Conservation (phyloP, 2,113 vertebrate genomes). For the Haemorhous mexicanus region DNA sequence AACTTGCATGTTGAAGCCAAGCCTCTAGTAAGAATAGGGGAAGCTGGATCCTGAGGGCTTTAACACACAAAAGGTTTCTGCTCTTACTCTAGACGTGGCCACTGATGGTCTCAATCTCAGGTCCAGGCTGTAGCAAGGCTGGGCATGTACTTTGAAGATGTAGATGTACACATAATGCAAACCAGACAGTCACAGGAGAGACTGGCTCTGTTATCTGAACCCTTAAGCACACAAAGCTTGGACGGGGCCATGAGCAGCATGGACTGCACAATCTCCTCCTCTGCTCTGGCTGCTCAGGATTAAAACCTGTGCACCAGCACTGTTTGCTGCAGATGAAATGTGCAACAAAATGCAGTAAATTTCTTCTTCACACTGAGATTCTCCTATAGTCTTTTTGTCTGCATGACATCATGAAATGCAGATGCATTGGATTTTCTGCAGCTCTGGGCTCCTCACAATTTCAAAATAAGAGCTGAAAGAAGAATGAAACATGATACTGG, state of each 20-base stretch:
- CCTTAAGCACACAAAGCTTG: background rate
- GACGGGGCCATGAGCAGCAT: fast-evolving
- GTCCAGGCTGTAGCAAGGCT: background rate
- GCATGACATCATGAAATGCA: background rate
- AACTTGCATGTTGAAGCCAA: background rate
- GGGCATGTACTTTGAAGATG: background rate
- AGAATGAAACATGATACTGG: background rate
- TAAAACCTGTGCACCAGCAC: background rate
- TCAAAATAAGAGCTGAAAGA: background rate
- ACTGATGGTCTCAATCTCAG: background rate
- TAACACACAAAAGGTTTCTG: background rate
- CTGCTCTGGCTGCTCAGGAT: background rate
- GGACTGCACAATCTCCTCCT: fast-evolving
- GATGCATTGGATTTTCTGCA: background rate
- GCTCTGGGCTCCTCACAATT: background rate
- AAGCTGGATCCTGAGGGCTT: background rate
- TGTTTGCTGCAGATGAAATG: background rate
- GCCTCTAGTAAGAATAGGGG: background rate
- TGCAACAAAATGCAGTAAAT: background rate
- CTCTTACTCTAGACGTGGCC: background rate
- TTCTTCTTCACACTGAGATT: background rate
- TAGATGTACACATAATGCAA: background rate
- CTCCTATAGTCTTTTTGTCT: background rate
- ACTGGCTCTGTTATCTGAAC: background rate
- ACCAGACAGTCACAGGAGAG: background rate